Percentiles rank a stretch among this genome's conserved stretches.
phyloP scores from a whole-genome alignment of 2,113 vertebrate genomes.

The Pelodiscus sinensis region DNA sequence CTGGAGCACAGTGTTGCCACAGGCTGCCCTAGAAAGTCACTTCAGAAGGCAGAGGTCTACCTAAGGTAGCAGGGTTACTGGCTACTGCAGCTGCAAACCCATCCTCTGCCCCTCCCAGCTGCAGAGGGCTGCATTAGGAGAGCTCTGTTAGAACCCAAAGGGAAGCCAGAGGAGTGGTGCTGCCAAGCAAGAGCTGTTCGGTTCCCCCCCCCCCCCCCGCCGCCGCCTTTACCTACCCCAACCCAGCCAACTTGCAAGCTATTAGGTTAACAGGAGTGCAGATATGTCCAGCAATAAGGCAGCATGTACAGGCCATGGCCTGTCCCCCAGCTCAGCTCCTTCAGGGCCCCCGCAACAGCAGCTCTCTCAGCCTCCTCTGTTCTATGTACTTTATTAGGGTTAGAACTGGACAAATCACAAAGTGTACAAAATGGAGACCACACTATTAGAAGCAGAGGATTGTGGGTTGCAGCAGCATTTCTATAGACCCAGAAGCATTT shows the following conservation, averaged over 20 bases:
- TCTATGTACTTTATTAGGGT: conserved; percentile 85
- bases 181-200: not conserved
- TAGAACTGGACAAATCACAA: conserved; percentile 89
- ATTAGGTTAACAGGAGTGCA: not conserved
- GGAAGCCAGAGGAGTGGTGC: not conserved
- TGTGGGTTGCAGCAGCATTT: conserved; percentile 68
- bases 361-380: conserved; percentile 32
- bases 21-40: not conserved
- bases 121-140: not conserved
- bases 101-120: rapidly evolving
- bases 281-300: not conserved
- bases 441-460: conserved; percentile 81
- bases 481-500: conserved; percentile 59
- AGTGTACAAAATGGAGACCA: conserved; percentile 88
- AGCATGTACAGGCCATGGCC: not conserved
- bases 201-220: too few relatives aligned
- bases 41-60: not conserved
- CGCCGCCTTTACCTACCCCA: not conserved
- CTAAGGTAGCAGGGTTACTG: not conserved
- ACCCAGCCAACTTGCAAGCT: not conserved
- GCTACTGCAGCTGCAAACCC: not conserved
- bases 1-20: not conserved
- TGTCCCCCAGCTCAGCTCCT: not conserved
- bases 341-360: not conserved
- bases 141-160: not conserved